Evolutionary conservation across 2,797 vertebrate genomes (phyloP), one percentile per base, ranked within the genome.

Genomic region (Adelosebastes latens): DNA sequence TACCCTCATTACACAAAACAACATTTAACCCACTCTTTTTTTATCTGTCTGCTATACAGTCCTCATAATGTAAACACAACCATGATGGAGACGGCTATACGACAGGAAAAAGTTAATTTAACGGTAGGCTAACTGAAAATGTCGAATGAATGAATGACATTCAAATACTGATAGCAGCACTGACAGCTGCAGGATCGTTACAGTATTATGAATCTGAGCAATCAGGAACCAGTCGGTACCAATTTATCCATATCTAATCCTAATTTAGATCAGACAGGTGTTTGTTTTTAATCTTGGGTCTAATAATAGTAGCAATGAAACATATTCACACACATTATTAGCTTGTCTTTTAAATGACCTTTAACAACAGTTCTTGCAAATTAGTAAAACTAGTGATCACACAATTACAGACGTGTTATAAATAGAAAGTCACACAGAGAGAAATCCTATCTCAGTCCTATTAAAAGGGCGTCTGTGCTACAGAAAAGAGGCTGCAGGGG

Each of bases 401-500:
- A 75, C 74, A 46, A 68, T 81, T 77, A 42, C 34, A 68, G 42
- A 75, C 55, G 62, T 42, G 20, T 77, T 72, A 66, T 77, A 77
- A 75, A 75, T 79, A 77, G 74, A 79, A 71, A 79, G 55, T 29
- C 31, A 66, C 36, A 56, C 36, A 56, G 27, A 74, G 52, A 81
- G 25, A 78, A 90, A 68, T 87, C 31, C 66, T 62, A 69, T 88
- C 76, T 80, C 58, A 49, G 86, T 71, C 18, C 60, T 75, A 61
- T 81, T 81, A 82, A 84, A 79, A 77, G 42, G 62, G 77, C 34
- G 58, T 53, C 31, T 79, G 74, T 75, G 61, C 63, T 7, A 25
- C 56, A 84, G 69, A 73, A 83, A 84, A 91, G 31, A 79, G n/a
- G 72, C 70, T 79, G 84, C 55, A 22, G 79, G 81, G n/a, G 3